phyloP scores from a whole-genome alignment of 2,888 invertebrate species.

The Acronicta leporina region DNA sequence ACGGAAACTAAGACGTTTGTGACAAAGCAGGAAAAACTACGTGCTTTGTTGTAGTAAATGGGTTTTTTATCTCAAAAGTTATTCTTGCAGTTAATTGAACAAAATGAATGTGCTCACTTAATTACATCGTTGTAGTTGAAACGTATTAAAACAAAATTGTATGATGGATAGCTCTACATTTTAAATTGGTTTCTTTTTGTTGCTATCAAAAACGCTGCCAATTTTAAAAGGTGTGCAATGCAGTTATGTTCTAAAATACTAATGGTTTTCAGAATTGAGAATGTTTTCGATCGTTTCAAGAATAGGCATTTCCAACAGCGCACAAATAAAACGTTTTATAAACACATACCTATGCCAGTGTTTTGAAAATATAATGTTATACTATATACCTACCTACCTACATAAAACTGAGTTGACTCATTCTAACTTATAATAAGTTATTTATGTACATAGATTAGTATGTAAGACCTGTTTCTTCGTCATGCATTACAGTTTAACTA shows the following conservation, averaged over 20 bases:
- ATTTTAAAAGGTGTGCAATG: background rate
- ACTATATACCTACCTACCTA: background rate
- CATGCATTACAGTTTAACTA: too few species aligned
- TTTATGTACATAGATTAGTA: background rate
- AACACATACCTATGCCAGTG: slow-evolving; percentile 23
- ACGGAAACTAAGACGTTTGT: slow-evolving; percentile 29
- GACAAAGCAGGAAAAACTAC: slow-evolving; percentile 50
- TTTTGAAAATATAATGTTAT: slow-evolving; percentile 25
- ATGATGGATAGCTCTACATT: background rate
- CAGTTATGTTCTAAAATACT: background rate
- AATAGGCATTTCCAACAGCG: slow-evolving; percentile 9
- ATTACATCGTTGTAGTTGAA: slow-evolving; percentile 1
- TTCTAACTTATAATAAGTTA: background rate
- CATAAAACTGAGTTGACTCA: slow-evolving; percentile 20
- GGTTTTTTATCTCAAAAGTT: slow-evolving; percentile 36
- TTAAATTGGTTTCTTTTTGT: background rate
- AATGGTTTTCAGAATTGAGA: slow-evolving; percentile 10
- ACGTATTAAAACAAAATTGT: background rate
- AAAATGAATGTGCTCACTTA: background rate
- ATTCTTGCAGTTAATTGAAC: slow-evolving; percentile 19
- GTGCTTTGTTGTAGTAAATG: slow-evolving; percentile 30
- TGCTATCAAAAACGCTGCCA: background rate
- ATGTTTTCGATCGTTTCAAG: slow-evolving; percentile 23
- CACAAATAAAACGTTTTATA: slow-evolving; percentile 32
- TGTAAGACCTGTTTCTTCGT: background rate